Percentiles rank a stretch among this genome's conserved stretches.
Evolutionary conservation across 2,797 vertebrate species (phyloP).

Genomic region (Orestias chungarensis): DNA sequence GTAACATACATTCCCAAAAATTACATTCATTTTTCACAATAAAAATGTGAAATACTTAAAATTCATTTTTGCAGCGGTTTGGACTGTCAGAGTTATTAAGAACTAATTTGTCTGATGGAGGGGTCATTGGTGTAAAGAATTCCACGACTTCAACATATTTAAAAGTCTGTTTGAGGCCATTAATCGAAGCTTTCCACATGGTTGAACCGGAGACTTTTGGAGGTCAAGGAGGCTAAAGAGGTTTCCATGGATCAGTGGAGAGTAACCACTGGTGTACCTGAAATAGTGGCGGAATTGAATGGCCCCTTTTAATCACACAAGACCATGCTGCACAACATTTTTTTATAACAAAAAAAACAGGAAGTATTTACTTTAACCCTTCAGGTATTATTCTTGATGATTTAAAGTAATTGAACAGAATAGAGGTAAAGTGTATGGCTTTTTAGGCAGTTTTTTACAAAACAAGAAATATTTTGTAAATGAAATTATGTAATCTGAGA

Average conservation of each 20-base stretch:
- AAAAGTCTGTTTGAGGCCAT: constrained; percentile 58
- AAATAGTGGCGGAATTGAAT: constrained; percentile 18
- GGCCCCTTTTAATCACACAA: not conserved
- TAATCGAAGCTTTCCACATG: constrained; percentile 60
- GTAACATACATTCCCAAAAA: not conserved
- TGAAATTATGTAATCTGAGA: too few species aligned
- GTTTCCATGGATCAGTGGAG: constrained; percentile 49
- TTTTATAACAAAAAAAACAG: not conserved
- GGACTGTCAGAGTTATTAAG: not conserved
- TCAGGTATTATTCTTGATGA: not conserved
- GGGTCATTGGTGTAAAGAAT: constrained; percentile 19
- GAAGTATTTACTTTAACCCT: constrained; percentile 11
- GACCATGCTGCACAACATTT: not conserved
- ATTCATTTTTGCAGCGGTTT: not conserved
- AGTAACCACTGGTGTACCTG: constrained; percentile 32
- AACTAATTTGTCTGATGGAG: constrained; percentile 8
- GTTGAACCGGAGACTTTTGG: constrained; percentile 50
- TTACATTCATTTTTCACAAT: not conserved
- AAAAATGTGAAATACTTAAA: not conserved
- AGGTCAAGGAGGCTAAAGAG: constrained; percentile 48
- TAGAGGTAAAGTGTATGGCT: not conserved
- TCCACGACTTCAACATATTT: constrained; percentile 54
- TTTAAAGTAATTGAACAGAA: not conserved
- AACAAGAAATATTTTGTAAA: too few species aligned
- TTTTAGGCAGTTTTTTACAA: too few species aligned